Evolutionary conservation across 2,113 vertebrate species (phyloP), one percentile per base, ranked within the genome.

Genomic region (human): DNA sequence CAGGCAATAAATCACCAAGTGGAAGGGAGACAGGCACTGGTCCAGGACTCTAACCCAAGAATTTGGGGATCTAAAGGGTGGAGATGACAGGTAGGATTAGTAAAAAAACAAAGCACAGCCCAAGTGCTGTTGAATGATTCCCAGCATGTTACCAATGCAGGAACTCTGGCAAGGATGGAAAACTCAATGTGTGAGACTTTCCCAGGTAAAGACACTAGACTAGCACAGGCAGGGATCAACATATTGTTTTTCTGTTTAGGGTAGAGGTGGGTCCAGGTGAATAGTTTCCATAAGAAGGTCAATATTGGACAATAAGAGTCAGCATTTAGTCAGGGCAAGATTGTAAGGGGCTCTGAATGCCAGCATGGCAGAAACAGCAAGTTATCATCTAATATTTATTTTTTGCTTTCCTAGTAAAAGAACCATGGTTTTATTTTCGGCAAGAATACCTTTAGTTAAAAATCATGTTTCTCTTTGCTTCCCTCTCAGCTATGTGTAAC

Each of bases 351-450:
- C 2, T 64, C n/a, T 84, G 35, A 18, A 10, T 66, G 9, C 8
- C 40, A 73, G 20, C 8, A 11, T 59, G 40, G 70, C 52, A 75
- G 6, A 85, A 66, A 59, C 5, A 92, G 73, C 55, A 89, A 52
- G 35, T 93, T 45, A 52, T 17, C 5, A n/a, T 25, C 30, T 81
- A 35, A 76, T 5, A 70, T 22, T 45, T 85, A 76, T n/a, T 68
- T 35, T 66, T 61, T 82, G 27, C 35, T 89, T 93, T 57, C 50
- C 89, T 48, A 79, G 52, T 45, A 92, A 93, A 89, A 96, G 30
- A 83, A 22, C 32, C 22, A 32, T 35, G 27, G 23, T 48, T 76
- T 80, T 94, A 81, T 75, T 50, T 76, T 38, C n/a, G 23, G 45
- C 45, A 64, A 70, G 66, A 79, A 64, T 32, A 78, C 40, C 20